Evolutionary conservation across 2,888 invertebrate species (phyloP), one percentile per base, ranked within the genome.

Genomic region (Apomyelois bistriatella): DNA sequence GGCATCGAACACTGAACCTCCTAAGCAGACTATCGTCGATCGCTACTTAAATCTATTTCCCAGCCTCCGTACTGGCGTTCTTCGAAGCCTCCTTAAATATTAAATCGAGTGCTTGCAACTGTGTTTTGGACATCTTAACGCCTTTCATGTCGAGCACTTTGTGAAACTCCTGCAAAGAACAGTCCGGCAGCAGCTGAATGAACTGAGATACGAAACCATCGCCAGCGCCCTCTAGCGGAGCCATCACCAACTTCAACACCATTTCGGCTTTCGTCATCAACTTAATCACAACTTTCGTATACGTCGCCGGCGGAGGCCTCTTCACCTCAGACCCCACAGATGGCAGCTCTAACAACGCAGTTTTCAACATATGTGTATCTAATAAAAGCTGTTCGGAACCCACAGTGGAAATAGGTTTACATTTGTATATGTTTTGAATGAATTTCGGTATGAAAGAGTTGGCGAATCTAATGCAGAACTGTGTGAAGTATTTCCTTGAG

Each of bases 221-320:
- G 0, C 94, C 84, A 4, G 79, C 76, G 0, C 77, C 78, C 61
- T 97, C 96, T 13, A 95, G 90, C 0, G 98, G 97, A 0, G 98
- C 96, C 99, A 99, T 99, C 0, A 99, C 98, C 30, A 99, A 93
- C 90, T 99, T 99, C n/a, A 99, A 89, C 37, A 99, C 96, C 97
- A 99, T 98, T 83, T 99, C 99, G 0, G 99, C 99, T 72, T 97
- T 97, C 0, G 97, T 97, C 98, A 99, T 99, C 35, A 98, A 93
- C 85, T 95, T 94, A 0, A 95, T 93, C 0, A 97, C 96, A 0
- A 95, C 94, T 74, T 95, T 95, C 0, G 94, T 94, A 60, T 94
- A 98, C 58, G 96, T 96, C 0, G 97, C 95, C 0, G 98, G 98
- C 4, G 98, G 96, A 65, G 97, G 97, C 6, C 98, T 91, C 58